Evolutionary conservation across 2,888 invertebrate genomes (phyloP).

Genomic region (Lucinisca nassula): DNA sequence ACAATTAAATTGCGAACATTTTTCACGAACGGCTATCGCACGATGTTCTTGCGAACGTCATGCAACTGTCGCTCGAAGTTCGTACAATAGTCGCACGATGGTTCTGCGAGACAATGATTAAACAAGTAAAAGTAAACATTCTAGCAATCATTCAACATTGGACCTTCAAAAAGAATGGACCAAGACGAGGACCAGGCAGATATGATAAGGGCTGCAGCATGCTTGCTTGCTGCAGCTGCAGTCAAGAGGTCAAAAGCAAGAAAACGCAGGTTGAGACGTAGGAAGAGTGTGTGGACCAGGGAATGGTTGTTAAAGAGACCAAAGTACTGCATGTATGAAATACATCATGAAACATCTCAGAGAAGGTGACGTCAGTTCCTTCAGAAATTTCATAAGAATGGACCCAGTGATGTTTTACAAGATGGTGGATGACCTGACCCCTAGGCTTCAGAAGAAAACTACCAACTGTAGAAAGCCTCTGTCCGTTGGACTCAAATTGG

Average conservation of each 20-base stretch:
- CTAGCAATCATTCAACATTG: too few species aligned
- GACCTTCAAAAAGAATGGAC: not conserved
- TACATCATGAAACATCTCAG: conserved; percentile 2
- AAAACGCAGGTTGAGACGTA: not conserved
- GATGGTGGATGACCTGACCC: not conserved
- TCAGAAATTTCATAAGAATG: conserved; percentile 8
- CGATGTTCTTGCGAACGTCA: too few species aligned
- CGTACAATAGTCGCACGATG: too few species aligned
- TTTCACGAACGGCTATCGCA: too few species aligned
- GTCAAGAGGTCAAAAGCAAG: not conserved
- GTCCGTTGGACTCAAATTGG: conserved; percentile 76
- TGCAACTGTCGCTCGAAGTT: too few species aligned
- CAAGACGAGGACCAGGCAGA: not conserved
- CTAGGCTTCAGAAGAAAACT: conserved; percentile 13
- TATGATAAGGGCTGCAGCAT: not conserved
- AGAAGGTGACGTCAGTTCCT: not conserved
- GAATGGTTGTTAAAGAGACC: not conserved
- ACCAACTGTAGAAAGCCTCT: not conserved
- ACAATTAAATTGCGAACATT: too few species aligned
- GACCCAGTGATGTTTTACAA: not conserved
- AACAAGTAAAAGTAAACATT: too few species aligned
- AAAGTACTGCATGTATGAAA: conserved; percentile 1
- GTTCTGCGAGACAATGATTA: too few species aligned
- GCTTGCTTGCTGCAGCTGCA: not conserved
- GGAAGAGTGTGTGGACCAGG: conserved; percentile 2